Evolutionary conservation across 1,140 invertebrate species (phyloP).

Genomic region (Euschistus heros): DNA sequence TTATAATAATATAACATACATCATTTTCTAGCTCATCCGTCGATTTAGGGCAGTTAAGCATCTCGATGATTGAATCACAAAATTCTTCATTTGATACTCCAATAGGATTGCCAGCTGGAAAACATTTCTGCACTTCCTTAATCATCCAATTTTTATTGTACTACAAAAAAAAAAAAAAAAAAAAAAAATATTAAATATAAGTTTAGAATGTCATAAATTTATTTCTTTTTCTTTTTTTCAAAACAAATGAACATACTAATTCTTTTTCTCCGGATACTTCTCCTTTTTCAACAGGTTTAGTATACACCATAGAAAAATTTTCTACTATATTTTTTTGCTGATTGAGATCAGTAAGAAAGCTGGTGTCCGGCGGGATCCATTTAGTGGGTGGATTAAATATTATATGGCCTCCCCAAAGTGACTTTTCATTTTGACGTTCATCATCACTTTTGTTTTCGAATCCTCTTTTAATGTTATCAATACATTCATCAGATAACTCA

Average conservation of each 20-base stretch:
- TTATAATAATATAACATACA: constrained; percentile 31
- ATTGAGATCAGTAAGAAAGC: constrained; percentile 23
- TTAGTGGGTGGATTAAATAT: neutral
- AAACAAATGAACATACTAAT: neutral
- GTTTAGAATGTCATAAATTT: neutral
- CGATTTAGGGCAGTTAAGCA: constrained; percentile 48
- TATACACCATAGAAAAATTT: constrained; percentile 29
- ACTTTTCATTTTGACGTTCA: constrained; percentile 2
- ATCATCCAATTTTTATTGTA: constrained; percentile 45
- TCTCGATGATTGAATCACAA: constrained; percentile 44
- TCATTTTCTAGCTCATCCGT: constrained; percentile 74
- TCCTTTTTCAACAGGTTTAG: constrained; percentile 16
- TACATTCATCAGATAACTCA: constrained; percentile 24
- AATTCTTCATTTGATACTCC: constrained; percentile 48
- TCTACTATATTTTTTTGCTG: constrained; percentile 17
- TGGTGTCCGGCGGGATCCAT: constrained; percentile 27
- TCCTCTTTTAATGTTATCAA: constrained; percentile 17
- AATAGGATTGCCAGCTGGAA: constrained; percentile 34
- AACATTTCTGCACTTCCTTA: constrained; percentile 44
- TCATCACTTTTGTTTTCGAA: constrained; percentile 5
- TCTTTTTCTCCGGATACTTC: constrained; percentile 29
- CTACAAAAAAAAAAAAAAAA: constrained; percentile 37
- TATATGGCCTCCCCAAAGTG: neutral
- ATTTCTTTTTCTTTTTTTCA: neutral
- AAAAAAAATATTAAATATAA: constrained; percentile 20